Conservation (phyloP, 2,888 invertebrate species). For the Perithous albicinctus region DNA sequence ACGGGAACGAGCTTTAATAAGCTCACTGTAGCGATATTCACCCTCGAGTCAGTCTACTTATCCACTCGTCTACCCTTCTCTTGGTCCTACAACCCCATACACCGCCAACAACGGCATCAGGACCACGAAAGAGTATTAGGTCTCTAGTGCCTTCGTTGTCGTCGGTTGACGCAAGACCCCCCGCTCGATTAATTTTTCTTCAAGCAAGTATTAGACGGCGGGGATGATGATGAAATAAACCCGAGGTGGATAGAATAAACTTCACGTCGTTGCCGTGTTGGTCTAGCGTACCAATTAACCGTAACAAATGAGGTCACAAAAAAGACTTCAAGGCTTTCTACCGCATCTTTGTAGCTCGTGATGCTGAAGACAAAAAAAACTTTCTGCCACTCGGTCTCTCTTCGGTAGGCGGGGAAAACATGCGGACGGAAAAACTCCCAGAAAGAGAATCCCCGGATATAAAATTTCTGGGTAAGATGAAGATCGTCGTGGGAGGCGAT, state of each 20-base stretch:
- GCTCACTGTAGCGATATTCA: conserved; percentile 77
- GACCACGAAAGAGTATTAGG: conserved; percentile 54
- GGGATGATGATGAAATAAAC: conserved; percentile 46
- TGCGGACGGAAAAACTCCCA: no score
- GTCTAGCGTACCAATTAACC: conserved; percentile 39
- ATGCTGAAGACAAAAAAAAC: conserved; percentile 30
- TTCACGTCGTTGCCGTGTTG: conserved; percentile 21
- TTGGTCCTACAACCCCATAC: conserved; percentile 25
- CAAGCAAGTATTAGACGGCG: conserved; percentile 23
- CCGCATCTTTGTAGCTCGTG: conserved; percentile 1
- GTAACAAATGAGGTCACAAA: conserved; percentile 21
- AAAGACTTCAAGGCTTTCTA: conserved; percentile 27
- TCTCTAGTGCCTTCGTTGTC: conserved; percentile 4
- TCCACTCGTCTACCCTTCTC: conserved; percentile 28
- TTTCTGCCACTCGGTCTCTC: conserved; percentile 13
- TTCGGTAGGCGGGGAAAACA: no score
- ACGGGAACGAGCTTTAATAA: conserved; percentile 78
- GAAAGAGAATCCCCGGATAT: no score
- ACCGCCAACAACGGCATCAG: conserved; percentile 25
- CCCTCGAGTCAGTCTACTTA: conserved; percentile 49
- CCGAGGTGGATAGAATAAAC: conserved; percentile 34
- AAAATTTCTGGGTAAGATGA: no score
- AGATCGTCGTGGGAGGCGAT: no score
- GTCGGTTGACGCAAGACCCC: not conserved
- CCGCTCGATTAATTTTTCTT: conserved; percentile 53